phyloP scores from a whole-genome alignment of 1,140 invertebrate species.

The Ericerus pela region DNA sequence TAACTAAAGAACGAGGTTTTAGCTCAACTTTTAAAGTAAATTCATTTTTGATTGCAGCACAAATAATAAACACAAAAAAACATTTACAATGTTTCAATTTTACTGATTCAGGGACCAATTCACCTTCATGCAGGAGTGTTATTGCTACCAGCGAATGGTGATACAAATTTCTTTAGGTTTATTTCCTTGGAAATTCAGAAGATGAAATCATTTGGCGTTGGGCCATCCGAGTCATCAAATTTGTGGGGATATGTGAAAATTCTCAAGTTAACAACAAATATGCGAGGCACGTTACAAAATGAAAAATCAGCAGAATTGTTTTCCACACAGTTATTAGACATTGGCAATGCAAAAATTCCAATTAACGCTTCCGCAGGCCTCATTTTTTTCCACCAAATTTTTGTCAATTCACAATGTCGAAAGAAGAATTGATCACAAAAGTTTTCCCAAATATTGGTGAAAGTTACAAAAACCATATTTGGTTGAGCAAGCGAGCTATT shows the following conservation, averaged over 20 bases:
- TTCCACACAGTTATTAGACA: conserved; percentile 24
- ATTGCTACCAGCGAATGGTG: too few relatives aligned
- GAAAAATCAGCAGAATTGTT: conserved; percentile 22
- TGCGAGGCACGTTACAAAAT: conserved; percentile 19
- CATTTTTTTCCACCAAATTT: conserved; percentile 19
- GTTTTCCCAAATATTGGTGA: conserved; percentile 30
- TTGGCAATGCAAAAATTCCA: conserved; percentile 14
- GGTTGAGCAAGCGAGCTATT: conserved; percentile 29
- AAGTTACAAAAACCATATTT: conserved; percentile 30
- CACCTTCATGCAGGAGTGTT: too few relatives aligned
- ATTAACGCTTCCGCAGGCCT: conserved; percentile 1
- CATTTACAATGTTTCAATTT: conserved; percentile 16
- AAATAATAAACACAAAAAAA: conserved; percentile 18
- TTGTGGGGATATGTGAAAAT: conserved; percentile 31
- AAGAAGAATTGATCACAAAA: conserved; percentile 28
- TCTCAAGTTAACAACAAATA: conserved; percentile 20
- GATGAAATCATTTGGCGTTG: too few relatives aligned
- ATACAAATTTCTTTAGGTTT: too few relatives aligned
- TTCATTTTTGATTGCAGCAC: too few relatives aligned
- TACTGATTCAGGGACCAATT: too few relatives aligned
- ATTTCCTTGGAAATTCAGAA: too few relatives aligned
- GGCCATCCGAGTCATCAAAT: conserved; percentile 29
- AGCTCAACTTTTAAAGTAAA: too few relatives aligned
- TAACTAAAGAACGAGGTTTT: not conserved
- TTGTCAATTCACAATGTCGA: conserved; percentile 23